Evolutionary conservation across 2,113 vertebrate genomes (phyloP).

Genomic region (Leptocoma aspasia): DNA sequence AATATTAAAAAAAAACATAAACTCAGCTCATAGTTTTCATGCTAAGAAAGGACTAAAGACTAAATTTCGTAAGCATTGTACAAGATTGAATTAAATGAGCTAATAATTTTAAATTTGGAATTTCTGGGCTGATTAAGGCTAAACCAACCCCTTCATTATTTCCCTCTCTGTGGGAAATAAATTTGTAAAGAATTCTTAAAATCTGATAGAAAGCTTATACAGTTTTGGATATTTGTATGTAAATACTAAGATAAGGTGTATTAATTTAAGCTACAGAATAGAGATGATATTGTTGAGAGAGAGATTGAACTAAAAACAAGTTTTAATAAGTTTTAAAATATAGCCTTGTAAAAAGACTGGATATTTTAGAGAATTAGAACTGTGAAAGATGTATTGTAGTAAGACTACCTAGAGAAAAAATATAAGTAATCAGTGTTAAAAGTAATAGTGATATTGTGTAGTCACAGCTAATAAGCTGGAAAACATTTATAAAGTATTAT

Average conservation of each 20-base stretch:
- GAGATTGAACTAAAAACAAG: neutral
- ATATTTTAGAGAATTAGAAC: neutral
- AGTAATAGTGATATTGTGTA: neutral
- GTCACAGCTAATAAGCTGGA: neutral
- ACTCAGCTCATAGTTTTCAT: fast-evolving
- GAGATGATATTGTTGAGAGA: neutral
- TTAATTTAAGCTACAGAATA: neutral
- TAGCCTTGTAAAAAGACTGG: neutral
- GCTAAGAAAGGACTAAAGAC: neutral
- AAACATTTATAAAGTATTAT: neutral
- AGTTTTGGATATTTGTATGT: neutral
- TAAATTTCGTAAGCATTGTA: neutral
- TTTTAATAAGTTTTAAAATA: neutral
- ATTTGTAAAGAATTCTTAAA: neutral
- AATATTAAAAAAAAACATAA: neutral
- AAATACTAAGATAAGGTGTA: neutral
- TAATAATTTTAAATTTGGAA: neutral
- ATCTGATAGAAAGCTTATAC: neutral
- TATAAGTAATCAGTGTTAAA: neutral
- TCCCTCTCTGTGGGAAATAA: neutral
- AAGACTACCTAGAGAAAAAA: neutral
- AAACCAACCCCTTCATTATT: neutral
- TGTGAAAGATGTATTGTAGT: neutral
- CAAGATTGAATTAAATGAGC: neutral
- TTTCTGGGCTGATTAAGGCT: neutral